Conservation (phyloP, 2,888 invertebrate genomes). For the Cheilosia vernalis region DNA sequence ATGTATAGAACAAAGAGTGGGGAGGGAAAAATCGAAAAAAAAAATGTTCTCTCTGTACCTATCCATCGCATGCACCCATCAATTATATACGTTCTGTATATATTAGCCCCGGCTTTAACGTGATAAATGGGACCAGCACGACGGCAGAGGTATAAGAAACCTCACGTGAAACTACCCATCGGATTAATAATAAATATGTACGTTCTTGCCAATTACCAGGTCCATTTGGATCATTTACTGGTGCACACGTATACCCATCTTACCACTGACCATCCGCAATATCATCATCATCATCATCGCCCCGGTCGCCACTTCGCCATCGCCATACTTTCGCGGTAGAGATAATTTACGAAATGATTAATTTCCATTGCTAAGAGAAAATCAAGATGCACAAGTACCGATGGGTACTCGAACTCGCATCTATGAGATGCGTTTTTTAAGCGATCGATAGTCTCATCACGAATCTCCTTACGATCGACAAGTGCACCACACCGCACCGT, state of each 20-base stretch:
- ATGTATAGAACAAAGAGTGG: constrained; percentile 9
- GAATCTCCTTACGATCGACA: constrained; percentile 60
- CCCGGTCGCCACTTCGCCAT: constrained; percentile 3
- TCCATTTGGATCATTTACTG: constrained; percentile 72
- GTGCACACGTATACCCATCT: constrained; percentile 24
- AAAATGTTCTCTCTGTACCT: not conserved
- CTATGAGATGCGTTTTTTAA: constrained; percentile 10
- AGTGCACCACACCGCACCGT: constrained; percentile 45
- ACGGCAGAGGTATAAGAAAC: constrained; percentile 8
- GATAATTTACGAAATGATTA: constrained; percentile 72
- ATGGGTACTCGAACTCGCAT: not conserved
- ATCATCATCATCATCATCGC: constrained; percentile 34
- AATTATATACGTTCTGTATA: constrained; percentile 53
- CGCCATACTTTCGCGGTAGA: not conserved
- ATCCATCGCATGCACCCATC: constrained; percentile 63
- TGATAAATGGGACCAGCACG: constrained; percentile 67
- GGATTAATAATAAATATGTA: constrained; percentile 65
- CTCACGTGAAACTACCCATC: constrained; percentile 43
- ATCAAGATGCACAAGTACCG: constrained; percentile 30
- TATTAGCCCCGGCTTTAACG: constrained; percentile 58
- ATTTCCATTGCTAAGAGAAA: constrained; percentile 54
- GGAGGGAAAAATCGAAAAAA: not conserved
- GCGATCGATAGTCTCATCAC: constrained; percentile 67
- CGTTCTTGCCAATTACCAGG: constrained; percentile 67
- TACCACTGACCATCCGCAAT: constrained; percentile 51